A percentile compares a stretch with the other conserved stretches of the same genome.
Conservation (phyloP, 2,797 vertebrate species). For the Thaleichthys pacificus region DNA sequence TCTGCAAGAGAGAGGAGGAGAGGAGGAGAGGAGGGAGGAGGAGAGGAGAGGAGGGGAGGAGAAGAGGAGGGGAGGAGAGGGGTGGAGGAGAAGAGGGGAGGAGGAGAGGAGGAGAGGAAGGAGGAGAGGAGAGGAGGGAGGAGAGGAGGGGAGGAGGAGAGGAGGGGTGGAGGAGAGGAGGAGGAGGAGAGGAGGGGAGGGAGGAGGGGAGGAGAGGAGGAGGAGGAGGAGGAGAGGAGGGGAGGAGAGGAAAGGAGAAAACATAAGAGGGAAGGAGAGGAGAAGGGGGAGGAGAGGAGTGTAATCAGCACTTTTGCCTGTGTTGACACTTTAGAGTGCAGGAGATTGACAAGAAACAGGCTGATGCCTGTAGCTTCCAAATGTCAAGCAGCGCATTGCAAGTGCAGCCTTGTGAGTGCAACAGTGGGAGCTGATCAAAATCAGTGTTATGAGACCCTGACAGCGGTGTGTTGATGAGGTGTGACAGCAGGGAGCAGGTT, state of each 20-base stretch:
- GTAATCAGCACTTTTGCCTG: no score
- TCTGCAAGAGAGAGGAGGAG: neutral
- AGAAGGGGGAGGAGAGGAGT: neutral
- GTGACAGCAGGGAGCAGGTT: neutral
- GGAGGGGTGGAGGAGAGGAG: neutral
- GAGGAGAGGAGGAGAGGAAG: neutral
- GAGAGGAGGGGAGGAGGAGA: no score
- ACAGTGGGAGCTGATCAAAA: neutral
- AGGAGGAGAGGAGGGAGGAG: neutral
- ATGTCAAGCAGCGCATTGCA: neutral
- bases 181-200: neutral
- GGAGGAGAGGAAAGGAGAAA: no score
- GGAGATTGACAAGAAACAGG: neutral
- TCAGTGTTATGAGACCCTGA: neutral
- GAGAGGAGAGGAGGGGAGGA: no score
- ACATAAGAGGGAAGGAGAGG: neutral
- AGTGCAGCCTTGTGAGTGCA: neutral
- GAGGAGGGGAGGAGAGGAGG: neutral
- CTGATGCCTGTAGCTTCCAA: neutral
- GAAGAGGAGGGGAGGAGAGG: no score
- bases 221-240: no score
- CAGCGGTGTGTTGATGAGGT: neutral
- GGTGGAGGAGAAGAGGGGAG: conserved; percentile 1
- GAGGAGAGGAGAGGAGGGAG: neutral
- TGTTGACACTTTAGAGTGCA: neutral